Evolutionary conservation across 2,797 vertebrate genomes (phyloP).

Genomic region (Salmo trutta): DNA sequence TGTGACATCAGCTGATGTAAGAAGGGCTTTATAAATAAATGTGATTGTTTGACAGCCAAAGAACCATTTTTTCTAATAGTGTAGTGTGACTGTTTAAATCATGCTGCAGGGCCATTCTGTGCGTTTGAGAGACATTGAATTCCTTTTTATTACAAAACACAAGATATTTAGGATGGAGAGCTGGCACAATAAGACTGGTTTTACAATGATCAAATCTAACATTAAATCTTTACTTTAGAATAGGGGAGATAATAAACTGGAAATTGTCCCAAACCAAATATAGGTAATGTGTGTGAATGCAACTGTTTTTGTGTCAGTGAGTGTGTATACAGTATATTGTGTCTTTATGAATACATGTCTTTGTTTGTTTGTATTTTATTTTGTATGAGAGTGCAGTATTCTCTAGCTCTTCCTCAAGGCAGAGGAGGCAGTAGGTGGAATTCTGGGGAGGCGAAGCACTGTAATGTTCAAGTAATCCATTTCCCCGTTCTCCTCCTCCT

Average conservation of each 20-base stretch:
- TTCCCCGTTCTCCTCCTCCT: neutral
- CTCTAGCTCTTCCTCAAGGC: neutral
- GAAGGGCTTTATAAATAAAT: constrained; percentile 2
- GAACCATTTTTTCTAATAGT: neutral
- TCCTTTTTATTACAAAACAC: too few relatives aligned
- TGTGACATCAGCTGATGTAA: constrained; percentile 19
- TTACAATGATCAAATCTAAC: too few relatives aligned
- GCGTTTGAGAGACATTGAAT: too few relatives aligned
- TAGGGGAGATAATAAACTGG: neutral
- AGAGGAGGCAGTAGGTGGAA: neutral
- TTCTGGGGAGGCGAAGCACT: neutral
- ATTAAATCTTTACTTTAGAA: neutral
- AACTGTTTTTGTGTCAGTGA: too few relatives aligned
- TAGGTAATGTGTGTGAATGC: too few relatives aligned
- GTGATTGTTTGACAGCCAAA: too few relatives aligned
- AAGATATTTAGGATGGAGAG: too few relatives aligned
- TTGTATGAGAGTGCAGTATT: neutral
- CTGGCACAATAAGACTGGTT: too few relatives aligned
- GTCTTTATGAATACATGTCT: neutral
- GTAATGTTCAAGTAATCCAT: constrained; percentile 20
- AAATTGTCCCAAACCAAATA: neutral
- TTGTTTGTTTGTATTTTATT: neutral
- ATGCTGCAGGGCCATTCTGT: too few relatives aligned
- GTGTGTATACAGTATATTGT: neutral
- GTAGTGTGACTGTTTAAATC: constrained; percentile 4